phyloP scores from a whole-genome alignment of 2,888 invertebrate genomes.

The Mechanitis mazaeus region DNA sequence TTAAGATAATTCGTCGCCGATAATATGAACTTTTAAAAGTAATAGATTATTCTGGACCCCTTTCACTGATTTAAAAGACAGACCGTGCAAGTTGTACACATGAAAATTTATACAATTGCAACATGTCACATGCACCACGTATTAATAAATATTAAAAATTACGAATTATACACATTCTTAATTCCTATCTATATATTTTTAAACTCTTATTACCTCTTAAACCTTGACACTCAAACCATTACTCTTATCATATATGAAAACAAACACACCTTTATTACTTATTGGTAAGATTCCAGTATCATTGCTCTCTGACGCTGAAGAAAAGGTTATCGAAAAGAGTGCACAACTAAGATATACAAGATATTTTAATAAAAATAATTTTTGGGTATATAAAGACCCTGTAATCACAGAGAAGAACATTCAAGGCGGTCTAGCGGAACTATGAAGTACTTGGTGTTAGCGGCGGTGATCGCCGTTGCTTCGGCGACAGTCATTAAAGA shows the following conservation, averaged over 20 bases:
- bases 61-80: background rate
- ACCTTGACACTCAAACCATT: background rate
- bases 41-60: background rate
- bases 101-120: too few relatives aligned
- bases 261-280: background rate
- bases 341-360: slow-evolving; percentile 14
- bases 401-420: slow-evolving; percentile 29
- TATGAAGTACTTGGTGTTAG: slow-evolving; percentile 41
- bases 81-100: background rate
- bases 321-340: slow-evolving; percentile 28
- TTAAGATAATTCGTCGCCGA: too few relatives aligned
- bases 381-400: slow-evolving; percentile 49
- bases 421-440: slow-evolving; percentile 32
- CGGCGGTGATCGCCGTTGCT: slow-evolving; percentile 48
- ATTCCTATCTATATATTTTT: too few relatives aligned
- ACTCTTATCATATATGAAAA: too few relatives aligned
- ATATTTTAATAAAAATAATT: slow-evolving; percentile 20
- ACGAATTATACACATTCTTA: too few relatives aligned
- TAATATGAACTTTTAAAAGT: background rate
- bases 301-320: slow-evolving; percentile 6
- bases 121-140: too few relatives aligned
- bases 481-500: slow-evolving; percentile 55
- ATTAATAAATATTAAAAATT: too few relatives aligned
- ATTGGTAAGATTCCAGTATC: slow-evolving; percentile 3
- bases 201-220: background rate